phyloP scores from a whole-genome alignment of 2,888 invertebrate genomes.

The Drosophila yooni region DNA sequence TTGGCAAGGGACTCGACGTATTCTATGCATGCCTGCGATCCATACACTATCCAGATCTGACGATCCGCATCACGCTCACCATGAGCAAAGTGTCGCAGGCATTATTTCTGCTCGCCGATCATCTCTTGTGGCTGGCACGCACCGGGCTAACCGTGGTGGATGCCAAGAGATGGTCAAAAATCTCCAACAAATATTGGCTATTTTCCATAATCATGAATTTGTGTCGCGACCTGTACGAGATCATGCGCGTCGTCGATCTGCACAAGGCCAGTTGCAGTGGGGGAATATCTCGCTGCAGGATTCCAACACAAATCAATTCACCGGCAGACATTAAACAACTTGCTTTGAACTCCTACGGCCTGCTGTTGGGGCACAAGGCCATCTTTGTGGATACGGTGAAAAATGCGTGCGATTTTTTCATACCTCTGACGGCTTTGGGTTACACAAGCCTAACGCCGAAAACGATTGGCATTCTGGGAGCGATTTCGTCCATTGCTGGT shows the following conservation, averaged over 20 bases:
- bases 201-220: constrained; percentile 92
- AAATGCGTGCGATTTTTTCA: constrained; percentile 94
- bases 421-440: constrained; percentile 93
- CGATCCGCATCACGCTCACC: constrained; percentile 90
- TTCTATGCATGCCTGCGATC: constrained; percentile 90
- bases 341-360: constrained; percentile 74
- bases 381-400: constrained; percentile 93
- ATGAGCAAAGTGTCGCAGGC: constrained; percentile 92
- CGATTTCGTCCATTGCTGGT: constrained; percentile 92
- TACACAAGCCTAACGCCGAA: constrained; percentile 91
- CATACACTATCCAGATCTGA: constrained; percentile 90
- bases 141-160: constrained; percentile 88
- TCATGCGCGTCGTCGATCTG: constrained; percentile 88
- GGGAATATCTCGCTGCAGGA: constrained; percentile 75
- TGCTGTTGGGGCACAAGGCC: constrained; percentile 86
- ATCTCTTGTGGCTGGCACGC: constrained; percentile 93
- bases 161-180: constrained; percentile 90
- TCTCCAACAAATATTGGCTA: constrained; percentile 93
- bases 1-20: constrained; percentile 93
- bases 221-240: constrained; percentile 93
- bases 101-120: constrained; percentile 93
- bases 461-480: constrained; percentile 91
- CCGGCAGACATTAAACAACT: constrained; percentile 69
- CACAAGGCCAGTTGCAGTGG: constrained; percentile 85
- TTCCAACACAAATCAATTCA: constrained; percentile 73